These are phyloP conservation scores for Apogon talboti DNA, from an alignment of 2,797 vertebrate species.

Conservation along the genomic window DNA sequence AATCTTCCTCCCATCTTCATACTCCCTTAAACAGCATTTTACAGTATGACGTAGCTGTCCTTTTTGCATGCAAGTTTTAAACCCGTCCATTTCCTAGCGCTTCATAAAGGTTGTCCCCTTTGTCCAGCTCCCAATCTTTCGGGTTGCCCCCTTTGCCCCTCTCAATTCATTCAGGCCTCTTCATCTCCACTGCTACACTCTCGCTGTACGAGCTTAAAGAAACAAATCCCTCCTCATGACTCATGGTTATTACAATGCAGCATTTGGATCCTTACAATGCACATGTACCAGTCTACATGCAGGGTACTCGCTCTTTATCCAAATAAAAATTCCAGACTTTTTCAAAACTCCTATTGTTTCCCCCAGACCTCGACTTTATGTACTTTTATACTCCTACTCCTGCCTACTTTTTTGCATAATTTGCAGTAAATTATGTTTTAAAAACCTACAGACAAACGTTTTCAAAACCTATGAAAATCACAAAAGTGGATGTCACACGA, in stretches of 20 bases:
- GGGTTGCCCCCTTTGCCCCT: not conserved
- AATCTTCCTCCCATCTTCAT: conserved; percentile 5
- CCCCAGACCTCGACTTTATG: too few relatives aligned
- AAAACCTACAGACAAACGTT: too few relatives aligned
- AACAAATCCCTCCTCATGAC: conserved; percentile 27
- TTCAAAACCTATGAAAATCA: too few relatives aligned
- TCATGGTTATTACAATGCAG: conserved; percentile 10
- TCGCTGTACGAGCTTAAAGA: conserved; percentile 21
- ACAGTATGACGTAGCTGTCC: conserved; percentile 4
- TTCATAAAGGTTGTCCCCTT: conserved; percentile 48
- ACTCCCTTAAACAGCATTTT: not conserved
- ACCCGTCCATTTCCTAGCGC: conserved; percentile 37
- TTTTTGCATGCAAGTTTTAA: conserved; percentile 13
- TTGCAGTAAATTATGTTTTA: too few relatives aligned
- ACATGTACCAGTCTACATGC: not conserved
- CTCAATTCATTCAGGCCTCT: conserved; percentile 47
- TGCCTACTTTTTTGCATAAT: too few relatives aligned
- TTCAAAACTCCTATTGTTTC: too few relatives aligned
- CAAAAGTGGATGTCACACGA: too few relatives aligned
- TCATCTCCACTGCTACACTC: conserved; percentile 18
- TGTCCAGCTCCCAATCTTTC: conserved; percentile 41
- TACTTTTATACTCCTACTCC: too few relatives aligned
- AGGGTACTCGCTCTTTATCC: too few relatives aligned
- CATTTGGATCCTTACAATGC: not conserved
- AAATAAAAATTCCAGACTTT: too few relatives aligned